These are phyloP conservation scores for Sturmia bella DNA, from an alignment of 2,888 invertebrate genomes.

Conservation along the genomic window DNA sequence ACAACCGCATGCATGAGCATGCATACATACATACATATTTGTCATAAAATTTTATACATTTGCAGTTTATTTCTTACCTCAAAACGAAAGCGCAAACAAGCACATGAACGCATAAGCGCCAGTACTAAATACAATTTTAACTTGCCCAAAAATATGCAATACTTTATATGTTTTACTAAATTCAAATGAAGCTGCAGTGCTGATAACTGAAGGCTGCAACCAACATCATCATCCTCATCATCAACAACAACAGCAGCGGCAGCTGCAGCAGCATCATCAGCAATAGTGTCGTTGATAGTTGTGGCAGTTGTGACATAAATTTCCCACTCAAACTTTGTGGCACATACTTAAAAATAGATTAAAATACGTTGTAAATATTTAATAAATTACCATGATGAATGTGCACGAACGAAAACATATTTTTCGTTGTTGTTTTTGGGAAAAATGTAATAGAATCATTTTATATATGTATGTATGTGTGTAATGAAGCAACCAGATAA, in stretches of 20 bases:
- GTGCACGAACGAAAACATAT: slow-evolving; percentile 19
- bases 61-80: slow-evolving; percentile 33
- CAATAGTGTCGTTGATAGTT: neutral
- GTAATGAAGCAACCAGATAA: slow-evolving; percentile 42
- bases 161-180: slow-evolving; percentile 22
- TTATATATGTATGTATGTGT: neutral
- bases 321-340: slow-evolving; percentile 45
- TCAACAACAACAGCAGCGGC: neutral
- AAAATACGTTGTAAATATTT: slow-evolving; percentile 60
- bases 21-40: slow-evolving; percentile 6
- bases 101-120: neutral
- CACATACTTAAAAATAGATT: slow-evolving; percentile 66
- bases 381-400: slow-evolving; percentile 54
- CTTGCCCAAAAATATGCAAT: slow-evolving; percentile 8
- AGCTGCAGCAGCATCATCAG: neutral
- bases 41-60: slow-evolving; percentile 38
- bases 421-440: slow-evolving; percentile 5
- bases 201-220: slow-evolving; percentile 24
- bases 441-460: slow-evolving; percentile 10
- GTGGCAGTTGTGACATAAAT: slow-evolving; percentile 43
- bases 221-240: neutral
- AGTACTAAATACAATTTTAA: neutral
- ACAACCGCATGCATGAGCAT: neutral
- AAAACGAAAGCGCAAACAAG: slow-evolving; percentile 14
- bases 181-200: slow-evolving; percentile 9